Conservation (phyloP, 2,888 invertebrate species). For the Baccha elongata region DNA sequence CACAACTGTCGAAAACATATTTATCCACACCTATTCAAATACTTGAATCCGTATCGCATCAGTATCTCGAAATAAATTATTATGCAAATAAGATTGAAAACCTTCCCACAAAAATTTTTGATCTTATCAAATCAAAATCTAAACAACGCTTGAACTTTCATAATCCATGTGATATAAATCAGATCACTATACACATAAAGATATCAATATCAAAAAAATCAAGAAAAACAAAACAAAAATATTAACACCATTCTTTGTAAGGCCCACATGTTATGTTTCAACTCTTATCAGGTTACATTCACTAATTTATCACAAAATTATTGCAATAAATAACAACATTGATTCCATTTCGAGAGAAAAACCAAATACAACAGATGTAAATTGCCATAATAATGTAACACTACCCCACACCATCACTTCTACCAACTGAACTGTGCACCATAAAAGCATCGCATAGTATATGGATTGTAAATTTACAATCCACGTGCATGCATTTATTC, state of each 20-base stretch:
- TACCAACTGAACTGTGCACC: conserved; percentile 17
- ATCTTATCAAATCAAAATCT: conserved; percentile 18
- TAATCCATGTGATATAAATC: conserved; percentile 39
- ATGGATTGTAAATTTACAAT: conserved; percentile 60
- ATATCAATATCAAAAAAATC: not conserved
- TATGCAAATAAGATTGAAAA: conserved; percentile 7
- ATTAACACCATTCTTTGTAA: conserved; percentile 53
- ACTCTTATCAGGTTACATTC: conserved; percentile 62
- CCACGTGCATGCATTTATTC: conserved; percentile 61
- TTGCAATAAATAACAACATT: conserved; percentile 71
- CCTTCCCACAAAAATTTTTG: conserved; percentile 14
- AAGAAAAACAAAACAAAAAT: conserved; percentile 24
- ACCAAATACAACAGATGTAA: conserved; percentile 59
- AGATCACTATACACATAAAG: conserved; percentile 14
- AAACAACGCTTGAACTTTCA: conserved; percentile 36
- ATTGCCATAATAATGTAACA: conserved; percentile 37
- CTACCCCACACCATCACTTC: conserved; percentile 7
- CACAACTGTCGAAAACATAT: too few species aligned
- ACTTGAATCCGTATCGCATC: too few species aligned
- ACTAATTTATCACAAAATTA: conserved; percentile 68
- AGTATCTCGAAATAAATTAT: not conserved
- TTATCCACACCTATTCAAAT: too few species aligned
- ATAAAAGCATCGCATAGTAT: conserved; percentile 7
- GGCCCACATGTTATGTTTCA: conserved; percentile 57
- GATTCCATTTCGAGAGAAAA: conserved; percentile 44